Evolutionary conservation across 2,797 vertebrate species (phyloP).

Genomic region (Steatocranus sp.): DNA sequence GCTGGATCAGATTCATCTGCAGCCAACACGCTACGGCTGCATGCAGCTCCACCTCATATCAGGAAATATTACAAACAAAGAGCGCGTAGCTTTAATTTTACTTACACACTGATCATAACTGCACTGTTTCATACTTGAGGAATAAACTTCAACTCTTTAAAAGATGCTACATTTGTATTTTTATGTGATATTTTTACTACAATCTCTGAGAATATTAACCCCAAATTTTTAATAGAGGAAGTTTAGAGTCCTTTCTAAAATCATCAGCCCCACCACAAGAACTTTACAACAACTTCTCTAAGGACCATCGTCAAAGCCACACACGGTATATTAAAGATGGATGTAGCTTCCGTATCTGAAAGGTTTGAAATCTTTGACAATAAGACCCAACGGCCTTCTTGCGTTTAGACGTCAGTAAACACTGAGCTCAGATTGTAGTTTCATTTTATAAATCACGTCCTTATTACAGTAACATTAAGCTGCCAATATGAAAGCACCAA

Average conservation of each 20-base stretch:
- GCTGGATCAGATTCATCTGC: not conserved
- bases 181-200: not conserved
- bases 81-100: not conserved
- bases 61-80: too few species aligned
- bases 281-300: not conserved
- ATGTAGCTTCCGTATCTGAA: accelerated
- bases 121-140: not conserved
- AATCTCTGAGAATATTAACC: not conserved
- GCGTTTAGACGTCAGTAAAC: not conserved
- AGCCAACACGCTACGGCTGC: not conserved
- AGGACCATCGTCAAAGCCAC: not conserved
- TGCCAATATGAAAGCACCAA: accelerated
- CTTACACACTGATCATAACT: not conserved
- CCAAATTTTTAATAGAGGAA: not conserved
- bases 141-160: not conserved
- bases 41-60: not conserved
- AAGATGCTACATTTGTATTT: not conserved
- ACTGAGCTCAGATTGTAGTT: not conserved
- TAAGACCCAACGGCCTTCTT: accelerated
- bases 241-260: not conserved
- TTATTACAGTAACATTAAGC: not conserved
- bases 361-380: not conserved
- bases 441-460: not conserved
- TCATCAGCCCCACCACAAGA: accelerated
- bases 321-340: not conserved